Base-by-base conservation (phyloP, 1,140 invertebrate genomes). In the Orchestia grillus region DNA sequence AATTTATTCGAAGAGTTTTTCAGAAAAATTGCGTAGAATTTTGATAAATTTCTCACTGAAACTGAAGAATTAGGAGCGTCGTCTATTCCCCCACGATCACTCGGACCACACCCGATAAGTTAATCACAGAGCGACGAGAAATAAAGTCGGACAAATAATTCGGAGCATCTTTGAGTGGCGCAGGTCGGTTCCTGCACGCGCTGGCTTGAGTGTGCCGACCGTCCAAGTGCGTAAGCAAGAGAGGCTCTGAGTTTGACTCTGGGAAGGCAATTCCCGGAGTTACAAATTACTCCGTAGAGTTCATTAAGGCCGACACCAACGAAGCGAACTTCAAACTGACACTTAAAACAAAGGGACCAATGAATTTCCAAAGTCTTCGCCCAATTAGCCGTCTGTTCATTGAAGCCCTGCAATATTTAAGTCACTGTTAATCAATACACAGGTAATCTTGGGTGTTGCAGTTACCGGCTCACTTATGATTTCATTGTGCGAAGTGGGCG, bases 221-320 rank as follows among this genome's bases (percentile, higher is more conserved):
- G 62, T 36, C 28, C 11, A 77, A 77, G 62, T 77, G 11, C 62
- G 36, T 77, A 77, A 77, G 62, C 62, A 77, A 77, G 62, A 8
- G 62, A 77, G 62, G 62, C 36, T 28, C 11, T 77, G 62, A 77
- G 62, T 77, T 77, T 77, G 62, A 77, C 62, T 77, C 62, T 23
- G 62, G 62, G 11, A 28, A 23, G 62, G 62, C 36, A 77, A 77
- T 77, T 77, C 62, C 15, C 36, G 11, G 88, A 94, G 92, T 47
- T 94, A 94, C 44, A 94, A 94, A 94, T 94, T 94, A 94, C 92
- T 28, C 8, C 43, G 43, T 94, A 94, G 43, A 94, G 92, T 94
- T 94, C 92, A 94, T 94, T 94, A 94, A 45, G 43, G 92, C 43
- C 41, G 44, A 94, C 92, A 94, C 92, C 92, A n/a, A 94, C 44